Base-by-base conservation (phyloP, 2,888 invertebrate species). In the Cacoxenus indagator region DNA sequence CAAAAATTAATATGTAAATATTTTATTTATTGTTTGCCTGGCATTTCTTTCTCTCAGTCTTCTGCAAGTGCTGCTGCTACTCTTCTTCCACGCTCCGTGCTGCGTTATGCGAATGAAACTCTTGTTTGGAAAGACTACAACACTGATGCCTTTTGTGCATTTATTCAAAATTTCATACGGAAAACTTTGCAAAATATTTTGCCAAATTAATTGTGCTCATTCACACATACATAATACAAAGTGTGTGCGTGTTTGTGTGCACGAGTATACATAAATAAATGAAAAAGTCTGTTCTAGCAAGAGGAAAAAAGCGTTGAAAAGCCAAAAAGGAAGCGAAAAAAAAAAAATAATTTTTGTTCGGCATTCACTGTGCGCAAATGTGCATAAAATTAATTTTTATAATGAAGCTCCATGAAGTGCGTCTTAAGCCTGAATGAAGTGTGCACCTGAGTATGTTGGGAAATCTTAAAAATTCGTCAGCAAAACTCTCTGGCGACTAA, bases 361-460 rank as follows among this genome's bases (percentile, higher is more conserved):
- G 17, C 51, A 62, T 62, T 62, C 43, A 62, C 45, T 62, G 45
- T 62, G 45, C 61, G 65, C 64, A 71, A 69, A 70, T 70, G 62
- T 68, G 67, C 70, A 69, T 68, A 67, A 75, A 74, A 78, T 80
- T 68, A 76, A 83, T 74, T 73, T 70, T 65, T 69, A 57, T 71
- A 62, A 71, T 64, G 48, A 67, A 65, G 48, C 59, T 45, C n/a
- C 54, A 64, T 37, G 14, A 26, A 11, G n/a, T n/a, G n/a, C n/a
- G n/a, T n/a, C 37, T 37, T 37, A 1, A 37, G 14, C 2, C 2
- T 11, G 37, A 37, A 37, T 8, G 55, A 6, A 55, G 27, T 27
- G 48, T n/a, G 37, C 37, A 5, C 37, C 2, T 2, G 37, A 11
- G 37, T 14, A 1, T 14, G 3, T 11, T 4, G 5, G 37, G 37